These are phyloP conservation scores for Pemphigus obesinymphae DNA, from an alignment of 1,140 invertebrate genomes.

Conservation along the genomic window DNA sequence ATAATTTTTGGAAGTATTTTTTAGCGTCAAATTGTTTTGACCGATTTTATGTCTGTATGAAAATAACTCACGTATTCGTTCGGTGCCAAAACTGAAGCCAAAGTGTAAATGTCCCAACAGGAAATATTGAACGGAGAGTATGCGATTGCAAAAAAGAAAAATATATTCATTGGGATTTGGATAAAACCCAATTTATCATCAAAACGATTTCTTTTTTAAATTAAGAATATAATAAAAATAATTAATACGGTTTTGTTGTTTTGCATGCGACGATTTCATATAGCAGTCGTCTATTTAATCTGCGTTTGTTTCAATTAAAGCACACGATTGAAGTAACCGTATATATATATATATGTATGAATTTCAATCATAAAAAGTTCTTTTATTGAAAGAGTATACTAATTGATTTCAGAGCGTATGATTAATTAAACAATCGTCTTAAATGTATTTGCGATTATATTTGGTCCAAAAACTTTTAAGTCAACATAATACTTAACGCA, in stretches of 20 bases:
- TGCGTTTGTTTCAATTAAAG: background rate
- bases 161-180: slow-evolving; percentile 3
- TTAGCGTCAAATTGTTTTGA: background rate
- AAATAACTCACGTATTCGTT: slow-evolving; percentile 19
- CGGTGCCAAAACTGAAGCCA: background rate
- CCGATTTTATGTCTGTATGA: background rate
- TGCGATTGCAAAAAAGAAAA: background rate
- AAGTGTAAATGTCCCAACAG: background rate
- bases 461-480: background rate
- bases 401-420: background rate
- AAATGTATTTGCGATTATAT: background rate
- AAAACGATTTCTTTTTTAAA: slow-evolving; percentile 16
- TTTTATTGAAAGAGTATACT: background rate
- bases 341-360: background rate
- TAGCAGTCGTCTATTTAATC: background rate
- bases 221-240: background rate
- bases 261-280: background rate
- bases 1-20: background rate
- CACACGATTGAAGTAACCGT: no score
- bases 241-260: no score
- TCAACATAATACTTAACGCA: background rate
- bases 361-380: background rate
- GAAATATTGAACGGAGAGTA: background rate
- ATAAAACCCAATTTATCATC: slow-evolving; percentile 18
- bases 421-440: background rate